A percentile compares a stretch with the other conserved stretches of the same genome.
Evolutionary conservation across 2,888 invertebrate species (phyloP).

Genomic region (Drosophila mettleri): DNA sequence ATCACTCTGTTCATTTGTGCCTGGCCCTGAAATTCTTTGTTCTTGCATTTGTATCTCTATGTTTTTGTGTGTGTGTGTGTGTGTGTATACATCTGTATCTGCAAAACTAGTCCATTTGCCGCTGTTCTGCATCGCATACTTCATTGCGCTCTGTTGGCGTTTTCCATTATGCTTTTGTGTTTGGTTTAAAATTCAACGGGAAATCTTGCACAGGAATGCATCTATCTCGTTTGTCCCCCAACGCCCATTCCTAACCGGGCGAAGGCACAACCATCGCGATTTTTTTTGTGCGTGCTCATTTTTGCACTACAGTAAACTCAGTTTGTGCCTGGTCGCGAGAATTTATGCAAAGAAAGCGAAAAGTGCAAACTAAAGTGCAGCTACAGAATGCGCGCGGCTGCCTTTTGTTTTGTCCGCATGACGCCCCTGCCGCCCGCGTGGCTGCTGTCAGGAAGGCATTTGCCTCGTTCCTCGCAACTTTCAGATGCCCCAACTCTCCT

Average conservation of each 20-base stretch:
- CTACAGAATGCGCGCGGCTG: conserved; percentile 68
- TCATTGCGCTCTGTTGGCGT: conserved; percentile 76
- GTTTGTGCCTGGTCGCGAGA: conserved; percentile 60
- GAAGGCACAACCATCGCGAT: background rate
- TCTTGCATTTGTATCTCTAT: conserved; percentile 12
- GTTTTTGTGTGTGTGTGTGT: background rate
- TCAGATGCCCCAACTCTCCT: conserved; percentile 1
- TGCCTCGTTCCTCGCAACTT: background rate
- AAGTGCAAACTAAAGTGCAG: conserved; percentile 80
- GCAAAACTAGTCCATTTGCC: conserved; percentile 52
- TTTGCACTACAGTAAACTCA: conserved; percentile 64
- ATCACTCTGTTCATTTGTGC: conserved; percentile 35
- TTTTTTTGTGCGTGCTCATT: conserved; percentile 67
- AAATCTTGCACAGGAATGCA: conserved; percentile 62
- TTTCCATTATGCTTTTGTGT: conserved; percentile 72
- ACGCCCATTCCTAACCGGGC: background rate
- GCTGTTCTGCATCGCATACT: conserved; percentile 64
- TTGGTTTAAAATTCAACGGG: conserved; percentile 71
- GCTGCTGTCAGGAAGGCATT: conserved; percentile 40
- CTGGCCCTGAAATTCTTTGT: conserved; percentile 43
- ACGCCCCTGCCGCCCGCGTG: conserved; percentile 1
- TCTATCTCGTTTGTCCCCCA: conserved; percentile 25
- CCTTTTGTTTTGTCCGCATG: conserved; percentile 68
- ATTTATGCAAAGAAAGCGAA: conserved; percentile 81
- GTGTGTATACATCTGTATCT: conserved; percentile 28